Base-by-base conservation (phyloP, 2,113 vertebrate genomes). In the Aptenodytes forsteri region DNA sequence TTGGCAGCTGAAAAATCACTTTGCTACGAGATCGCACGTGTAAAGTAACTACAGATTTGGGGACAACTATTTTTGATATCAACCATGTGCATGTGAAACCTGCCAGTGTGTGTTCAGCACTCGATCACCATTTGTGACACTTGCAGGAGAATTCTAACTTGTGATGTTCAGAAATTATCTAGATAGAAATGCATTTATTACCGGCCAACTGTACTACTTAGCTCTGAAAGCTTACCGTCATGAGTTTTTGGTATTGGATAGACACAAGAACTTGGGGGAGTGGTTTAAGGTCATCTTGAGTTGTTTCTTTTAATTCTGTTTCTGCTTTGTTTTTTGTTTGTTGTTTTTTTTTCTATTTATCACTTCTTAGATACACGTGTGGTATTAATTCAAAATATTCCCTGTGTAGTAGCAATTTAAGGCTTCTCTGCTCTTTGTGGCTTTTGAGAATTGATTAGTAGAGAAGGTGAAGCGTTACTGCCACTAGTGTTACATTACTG, bases 1-100 rank as follows among this genome's bases (percentile, higher is more conserved):
- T 54, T 95, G 85, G 79, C 88, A 93, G 73, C 65, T 92, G 85
- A 95, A 84, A 89, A 90, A 70, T 44, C 27, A 56, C 64, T 93
- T 87, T 61, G 58, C 81, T 80, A 22, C 0, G 1, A 65, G 81
- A 29, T 30, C 18, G 29, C 1, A 3, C 10, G 25, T 78, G 29
- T 21, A 82, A 75, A 90, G 15, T 78, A 75, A 82, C 42, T 70
- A 36, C 69, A 84, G 84, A 65, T 54, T 32, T 73, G 64, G 64
- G 76, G 46, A 64, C 22, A 83, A 42, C 83, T 92, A 50, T 89
- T 92, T 88, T 69, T 91, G 21, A 11, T 89, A 62, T 50, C 54
- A 84, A 15, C 69, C 82, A 75, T 10, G 22, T 70, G 81, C 40
- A 5, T 13, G 6, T 36, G 55, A 94, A 95, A 47, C 62, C 58